Evolutionary conservation across 2,888 invertebrate genomes (phyloP).

Genomic region (Mechanitis mazaeus): DNA sequence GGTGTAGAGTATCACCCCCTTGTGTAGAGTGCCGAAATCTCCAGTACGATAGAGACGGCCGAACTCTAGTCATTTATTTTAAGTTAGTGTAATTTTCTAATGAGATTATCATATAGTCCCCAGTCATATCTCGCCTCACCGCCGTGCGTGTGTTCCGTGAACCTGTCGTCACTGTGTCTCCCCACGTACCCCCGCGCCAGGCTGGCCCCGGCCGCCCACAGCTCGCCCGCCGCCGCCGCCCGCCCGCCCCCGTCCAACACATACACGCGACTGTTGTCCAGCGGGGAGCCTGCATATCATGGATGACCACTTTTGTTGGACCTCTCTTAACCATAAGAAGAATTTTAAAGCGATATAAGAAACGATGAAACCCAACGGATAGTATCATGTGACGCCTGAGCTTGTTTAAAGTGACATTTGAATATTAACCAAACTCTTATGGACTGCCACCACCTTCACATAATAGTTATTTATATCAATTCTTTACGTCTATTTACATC

Average conservation of each 20-base stretch:
- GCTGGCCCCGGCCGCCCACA: slow-evolving; percentile 88
- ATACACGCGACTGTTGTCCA: slow-evolving; percentile 89
- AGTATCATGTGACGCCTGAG: no score
- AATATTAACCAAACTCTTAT: no score
- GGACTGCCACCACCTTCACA: no score
- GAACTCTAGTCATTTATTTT: slow-evolving; percentile 68
- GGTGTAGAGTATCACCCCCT: slow-evolving; percentile 83
- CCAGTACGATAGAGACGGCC: slow-evolving; percentile 88
- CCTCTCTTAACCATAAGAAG: background rate
- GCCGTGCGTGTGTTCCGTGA: background rate
- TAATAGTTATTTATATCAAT: no score
- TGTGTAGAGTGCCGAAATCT: slow-evolving; percentile 85
- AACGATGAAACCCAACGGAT: no score
- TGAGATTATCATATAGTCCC: no score
- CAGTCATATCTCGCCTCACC: background rate
- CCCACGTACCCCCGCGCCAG: slow-evolving; percentile 89
- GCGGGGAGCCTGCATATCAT: slow-evolving; percentile 78
- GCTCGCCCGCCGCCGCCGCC: slow-evolving; percentile 85
- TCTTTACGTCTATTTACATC: no score
- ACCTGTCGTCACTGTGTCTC: slow-evolving; percentile 41
- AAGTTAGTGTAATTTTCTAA: no score
- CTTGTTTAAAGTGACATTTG: no score
- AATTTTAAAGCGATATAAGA: no score
- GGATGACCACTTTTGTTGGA: no score
- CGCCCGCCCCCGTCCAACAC: slow-evolving; percentile 85